A percentile compares a stretch with the other conserved stretches of the same genome.
Evolutionary conservation across 2,888 invertebrate genomes (phyloP).

Genomic region (Nomada flava): DNA sequence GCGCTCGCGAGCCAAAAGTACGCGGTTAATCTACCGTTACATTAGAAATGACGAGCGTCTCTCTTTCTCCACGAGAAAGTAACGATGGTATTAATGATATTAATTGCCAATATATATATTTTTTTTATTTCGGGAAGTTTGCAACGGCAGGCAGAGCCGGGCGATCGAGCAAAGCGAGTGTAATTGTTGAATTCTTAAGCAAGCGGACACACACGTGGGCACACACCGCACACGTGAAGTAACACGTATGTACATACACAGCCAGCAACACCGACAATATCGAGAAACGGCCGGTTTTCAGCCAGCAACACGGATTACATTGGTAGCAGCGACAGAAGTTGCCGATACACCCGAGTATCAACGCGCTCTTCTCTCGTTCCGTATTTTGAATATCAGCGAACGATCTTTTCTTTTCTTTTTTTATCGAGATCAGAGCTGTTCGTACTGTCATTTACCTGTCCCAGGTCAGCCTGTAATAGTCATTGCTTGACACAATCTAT

Average conservation of each 20-base stretch:
- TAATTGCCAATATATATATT: background rate
- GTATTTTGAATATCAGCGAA: conserved; percentile 10
- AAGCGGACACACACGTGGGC: conserved; percentile 60
- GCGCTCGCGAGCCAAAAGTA: background rate
- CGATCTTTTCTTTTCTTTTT: conserved; percentile 3
- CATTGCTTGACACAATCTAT: conserved; percentile 20
- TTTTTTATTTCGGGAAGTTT: background rate
- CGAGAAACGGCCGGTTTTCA: conserved; percentile 54
- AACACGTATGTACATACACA: conserved; percentile 65
- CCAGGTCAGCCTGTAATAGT: conserved; percentile 29
- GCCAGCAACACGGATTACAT: conserved; percentile 58
- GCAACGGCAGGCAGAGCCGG: conserved; percentile 32
- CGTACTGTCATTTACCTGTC: conserved; percentile 47
- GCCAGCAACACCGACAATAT: conserved; percentile 64
- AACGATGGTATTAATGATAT: no score
- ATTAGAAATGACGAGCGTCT: background rate
- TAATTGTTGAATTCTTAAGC: conserved; percentile 44
- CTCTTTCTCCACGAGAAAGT: no score
- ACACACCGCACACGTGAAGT: conserved; percentile 64
- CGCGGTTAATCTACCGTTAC: background rate
- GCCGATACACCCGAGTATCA: conserved; percentile 25
- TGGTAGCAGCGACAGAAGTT: conserved; percentile 53
- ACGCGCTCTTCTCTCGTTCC: conserved; percentile 16
- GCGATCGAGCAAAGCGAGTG: conserved; percentile 47
- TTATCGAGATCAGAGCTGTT: conserved; percentile 11